Percentiles rank a stretch among this genome's conserved stretches.
Evolutionary conservation across 2,113 vertebrate genomes (phyloP).

Genomic region (Oriolus oriolus): DNA sequence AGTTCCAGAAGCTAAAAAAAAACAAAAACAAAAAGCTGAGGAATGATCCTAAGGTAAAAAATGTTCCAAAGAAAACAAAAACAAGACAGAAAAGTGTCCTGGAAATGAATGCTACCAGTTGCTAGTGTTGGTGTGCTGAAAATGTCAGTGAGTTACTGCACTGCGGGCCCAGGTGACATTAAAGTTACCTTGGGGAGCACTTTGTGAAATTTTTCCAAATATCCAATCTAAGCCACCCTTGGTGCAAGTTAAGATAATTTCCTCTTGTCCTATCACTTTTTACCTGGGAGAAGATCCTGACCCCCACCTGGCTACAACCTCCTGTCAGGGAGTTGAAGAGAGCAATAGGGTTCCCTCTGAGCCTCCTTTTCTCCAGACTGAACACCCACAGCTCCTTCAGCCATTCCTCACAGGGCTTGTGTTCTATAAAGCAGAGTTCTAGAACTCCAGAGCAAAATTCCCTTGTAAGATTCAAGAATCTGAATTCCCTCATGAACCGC

Average conservation of each 20-base stretch:
- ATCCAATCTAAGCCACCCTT: neutral
- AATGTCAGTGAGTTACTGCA: neutral
- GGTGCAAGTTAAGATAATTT: neutral
- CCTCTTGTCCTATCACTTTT: neutral
- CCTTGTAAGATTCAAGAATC: neutral
- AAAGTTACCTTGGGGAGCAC: neutral
- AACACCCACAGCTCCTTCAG: neutral
- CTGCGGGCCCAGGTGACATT: accelerated
- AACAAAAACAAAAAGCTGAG: neutral
- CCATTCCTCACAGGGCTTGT: accelerated
- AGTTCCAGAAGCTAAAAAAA: neutral
- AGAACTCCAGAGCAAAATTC: neutral
- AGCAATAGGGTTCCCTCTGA: neutral
- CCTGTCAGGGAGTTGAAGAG: neutral
- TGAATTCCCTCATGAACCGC: neutral
- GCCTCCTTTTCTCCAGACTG: neutral
- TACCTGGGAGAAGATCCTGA: neutral
- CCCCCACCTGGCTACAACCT: neutral
- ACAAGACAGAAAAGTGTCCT: neutral
- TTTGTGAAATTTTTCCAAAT: neutral
- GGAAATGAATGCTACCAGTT: neutral
- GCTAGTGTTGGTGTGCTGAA: neutral
- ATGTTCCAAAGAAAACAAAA: neutral
- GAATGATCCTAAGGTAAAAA: neutral
- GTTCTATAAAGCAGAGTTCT: neutral